Conservation (phyloP, 2,888 invertebrate species). For the Lysandra coridon region DNA sequence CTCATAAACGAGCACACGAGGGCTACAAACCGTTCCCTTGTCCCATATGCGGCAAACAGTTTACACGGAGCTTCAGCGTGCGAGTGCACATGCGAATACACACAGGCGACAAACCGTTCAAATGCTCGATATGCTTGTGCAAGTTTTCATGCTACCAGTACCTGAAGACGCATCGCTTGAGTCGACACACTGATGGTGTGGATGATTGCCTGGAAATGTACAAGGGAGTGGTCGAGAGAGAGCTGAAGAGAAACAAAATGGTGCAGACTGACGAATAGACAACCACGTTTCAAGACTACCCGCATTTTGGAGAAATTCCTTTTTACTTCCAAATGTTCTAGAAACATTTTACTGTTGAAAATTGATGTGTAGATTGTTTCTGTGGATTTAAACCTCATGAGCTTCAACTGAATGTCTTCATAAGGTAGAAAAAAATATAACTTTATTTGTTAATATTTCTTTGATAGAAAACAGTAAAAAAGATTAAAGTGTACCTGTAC, state of each 20-base stretch:
- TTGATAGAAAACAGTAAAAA: background rate
- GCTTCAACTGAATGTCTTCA: background rate
- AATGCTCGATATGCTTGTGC: background rate
- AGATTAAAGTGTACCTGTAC: background rate
- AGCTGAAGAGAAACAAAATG: background rate
- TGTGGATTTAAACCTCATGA: background rate
- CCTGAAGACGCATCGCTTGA: background rate
- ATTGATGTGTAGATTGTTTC: background rate
- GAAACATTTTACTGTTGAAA: background rate
- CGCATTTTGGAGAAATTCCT: background rate
- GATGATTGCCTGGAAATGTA: background rate
- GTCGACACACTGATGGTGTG: background rate
- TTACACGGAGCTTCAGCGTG: background rate
- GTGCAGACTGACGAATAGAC: background rate
- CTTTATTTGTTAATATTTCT: background rate
- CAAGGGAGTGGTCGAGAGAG: background rate
- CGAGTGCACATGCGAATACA: background rate
- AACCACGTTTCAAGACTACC: background rate
- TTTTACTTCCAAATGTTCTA: background rate
- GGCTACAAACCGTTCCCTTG: background rate
- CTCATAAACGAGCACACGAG: background rate
- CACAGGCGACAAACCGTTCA: slow-evolving; percentile 6
- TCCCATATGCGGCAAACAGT: slow-evolving; percentile 2
- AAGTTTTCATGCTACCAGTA: background rate
- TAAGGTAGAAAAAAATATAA: background rate